A percentile compares a stretch with the other conserved stretches of the same genome.
phyloP scores from a whole-genome alignment of 2,113 vertebrate species.

The Manacus vitellinus region DNA sequence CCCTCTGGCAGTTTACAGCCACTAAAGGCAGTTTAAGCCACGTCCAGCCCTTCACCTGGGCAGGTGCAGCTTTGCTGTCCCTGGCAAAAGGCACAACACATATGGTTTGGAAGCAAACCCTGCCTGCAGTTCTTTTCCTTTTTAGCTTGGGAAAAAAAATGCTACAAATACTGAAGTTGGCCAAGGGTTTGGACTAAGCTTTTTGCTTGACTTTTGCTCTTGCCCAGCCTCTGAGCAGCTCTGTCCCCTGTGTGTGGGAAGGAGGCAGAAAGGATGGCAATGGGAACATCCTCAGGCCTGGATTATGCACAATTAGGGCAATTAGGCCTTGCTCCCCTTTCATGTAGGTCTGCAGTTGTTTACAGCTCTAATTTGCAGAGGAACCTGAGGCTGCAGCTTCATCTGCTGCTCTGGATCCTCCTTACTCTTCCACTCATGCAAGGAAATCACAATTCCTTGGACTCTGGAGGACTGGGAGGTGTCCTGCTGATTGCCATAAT shows the following conservation, averaged over 20 bases:
- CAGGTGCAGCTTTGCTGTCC: neutral
- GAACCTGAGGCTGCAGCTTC: neutral
- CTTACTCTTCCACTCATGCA: neutral
- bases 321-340: neutral
- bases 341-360: neutral
- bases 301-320: neutral
- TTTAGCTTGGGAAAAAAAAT: neutral
- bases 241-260: neutral
- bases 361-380: neutral
- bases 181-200: neutral
- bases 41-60: neutral
- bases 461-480: neutral
- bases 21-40: neutral
- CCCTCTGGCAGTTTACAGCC: neutral
- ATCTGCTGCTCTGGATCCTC: neutral
- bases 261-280: neutral
- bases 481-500: neutral
- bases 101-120: neutral
- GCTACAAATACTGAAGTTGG: neutral
- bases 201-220: neutral
- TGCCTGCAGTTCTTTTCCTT: neutral
- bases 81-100: neutral
- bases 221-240: neutral
- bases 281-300: neutral
- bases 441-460: neutral